These are phyloP conservation scores for Mormyrops attenuatus DNA, from an alignment of 2,797 vertebrate genomes.

Conservation along the genomic window DNA sequence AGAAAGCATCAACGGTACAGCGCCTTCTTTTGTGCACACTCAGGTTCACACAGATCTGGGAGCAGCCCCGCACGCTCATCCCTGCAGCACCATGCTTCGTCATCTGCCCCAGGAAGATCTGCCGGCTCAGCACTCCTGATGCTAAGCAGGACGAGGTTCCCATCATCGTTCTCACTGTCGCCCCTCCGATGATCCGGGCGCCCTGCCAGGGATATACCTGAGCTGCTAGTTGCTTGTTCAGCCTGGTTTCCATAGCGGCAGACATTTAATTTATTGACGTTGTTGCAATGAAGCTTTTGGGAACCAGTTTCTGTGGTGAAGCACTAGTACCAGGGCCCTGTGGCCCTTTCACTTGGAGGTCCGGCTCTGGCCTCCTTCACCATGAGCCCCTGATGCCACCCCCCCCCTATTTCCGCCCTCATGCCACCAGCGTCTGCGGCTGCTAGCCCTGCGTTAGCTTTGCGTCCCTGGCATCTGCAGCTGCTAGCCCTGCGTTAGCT, in stretches of 20 bases:
- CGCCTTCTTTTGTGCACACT: not conserved
- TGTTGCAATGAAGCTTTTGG: not conserved
- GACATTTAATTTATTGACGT: not conserved
- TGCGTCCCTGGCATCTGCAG: too few species aligned
- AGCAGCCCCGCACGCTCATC: not conserved
- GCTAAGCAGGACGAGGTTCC: not conserved
- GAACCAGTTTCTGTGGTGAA: not conserved
- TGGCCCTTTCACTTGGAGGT: not conserved
- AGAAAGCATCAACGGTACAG: not conserved
- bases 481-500: not conserved
- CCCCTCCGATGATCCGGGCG: not conserved
- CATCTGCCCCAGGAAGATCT: not conserved
- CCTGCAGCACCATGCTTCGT: not conserved
- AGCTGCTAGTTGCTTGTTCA: not conserved
- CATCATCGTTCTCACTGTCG: not conserved
- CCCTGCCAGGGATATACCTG: not conserved
- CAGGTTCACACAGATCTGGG: not conserved
- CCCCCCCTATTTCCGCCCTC: not conserved
- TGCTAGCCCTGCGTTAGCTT: not conserved
- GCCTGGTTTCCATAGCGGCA: not conserved
- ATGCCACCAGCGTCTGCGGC: not conserved
- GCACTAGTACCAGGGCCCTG: not conserved
- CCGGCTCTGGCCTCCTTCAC: not conserved
- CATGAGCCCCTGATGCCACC: not conserved
- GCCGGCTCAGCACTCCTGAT: not conserved